Conservation (phyloP, 2,888 invertebrate species). For the Acrobeloides nanus region DNA sequence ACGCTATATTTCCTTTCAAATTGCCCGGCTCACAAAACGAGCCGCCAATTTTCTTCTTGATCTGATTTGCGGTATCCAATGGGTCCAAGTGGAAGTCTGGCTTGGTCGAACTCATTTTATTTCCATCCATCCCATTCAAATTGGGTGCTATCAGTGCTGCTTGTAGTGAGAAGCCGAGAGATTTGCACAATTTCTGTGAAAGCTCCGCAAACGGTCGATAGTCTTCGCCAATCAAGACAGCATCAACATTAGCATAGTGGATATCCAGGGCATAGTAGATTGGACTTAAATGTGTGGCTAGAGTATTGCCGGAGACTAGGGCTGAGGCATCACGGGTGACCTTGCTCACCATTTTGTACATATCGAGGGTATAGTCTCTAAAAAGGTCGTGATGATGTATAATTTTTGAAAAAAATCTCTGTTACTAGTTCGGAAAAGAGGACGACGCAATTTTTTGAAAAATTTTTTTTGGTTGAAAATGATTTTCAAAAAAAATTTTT, state of each 20-base stretch:
- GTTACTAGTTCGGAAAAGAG: no score
- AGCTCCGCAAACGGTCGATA: conserved; percentile 17
- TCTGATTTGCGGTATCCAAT: conserved; percentile 43
- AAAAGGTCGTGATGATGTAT: no score
- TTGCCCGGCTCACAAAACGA: conserved; percentile 52
- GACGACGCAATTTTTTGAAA: no score
- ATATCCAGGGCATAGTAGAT: conserved; percentile 29
- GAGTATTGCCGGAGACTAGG: conserved; percentile 26
- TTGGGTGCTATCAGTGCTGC: conserved; percentile 7
- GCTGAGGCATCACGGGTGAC: conserved; percentile 44
- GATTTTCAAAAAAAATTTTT: no score
- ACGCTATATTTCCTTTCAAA: conserved; percentile 38
- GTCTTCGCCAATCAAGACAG: conserved; percentile 23
- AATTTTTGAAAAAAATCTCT: no score
- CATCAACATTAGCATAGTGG: conserved; percentile 22
- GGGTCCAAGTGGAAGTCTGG: conserved; percentile 41
- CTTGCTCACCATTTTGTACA: conserved; percentile 49
- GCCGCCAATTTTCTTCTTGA: conserved; percentile 37
- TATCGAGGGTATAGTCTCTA: conserved; percentile 47
- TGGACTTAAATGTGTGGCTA: conserved; percentile 26
- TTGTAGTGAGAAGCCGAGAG: conserved; percentile 11
- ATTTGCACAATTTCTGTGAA: conserved; percentile 16
- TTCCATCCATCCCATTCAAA: conserved; percentile 14
- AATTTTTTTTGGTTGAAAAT: no score
- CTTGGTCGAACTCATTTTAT: conserved; percentile 24